Evolutionary conservation across 2,113 vertebrate species (phyloP), one percentile per base, ranked within the genome.

Genomic region (Vidua chalybeata): DNA sequence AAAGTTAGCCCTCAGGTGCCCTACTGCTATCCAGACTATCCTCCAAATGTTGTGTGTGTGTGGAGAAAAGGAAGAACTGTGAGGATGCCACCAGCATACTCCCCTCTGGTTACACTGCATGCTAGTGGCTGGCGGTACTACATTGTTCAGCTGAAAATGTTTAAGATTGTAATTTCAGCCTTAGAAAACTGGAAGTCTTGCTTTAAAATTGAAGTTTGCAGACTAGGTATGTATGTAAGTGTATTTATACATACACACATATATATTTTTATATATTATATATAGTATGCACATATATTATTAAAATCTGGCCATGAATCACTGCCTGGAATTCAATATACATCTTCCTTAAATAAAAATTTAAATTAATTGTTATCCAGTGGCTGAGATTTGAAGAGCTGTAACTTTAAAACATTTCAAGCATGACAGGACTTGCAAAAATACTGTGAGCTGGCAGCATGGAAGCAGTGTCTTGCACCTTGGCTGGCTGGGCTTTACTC

Each of bases 401-500:
- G 83, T 33, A 90, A 69, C 72, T 55, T 89, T 87, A 82, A 81
- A 72, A 69, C 46, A n/a, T 56, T 75, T 92, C 52, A 58, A 55
- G 73, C 61, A 5, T 83, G 39, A 52, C 76, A 61, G 41, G 15
- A 21, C 52, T 90, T 77, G 46, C 64, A 72, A 71, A 80, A 85
- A 64, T 28, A 37, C 33, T 31, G 54, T 15, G 72, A 76, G 84
- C 63, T 93, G 93, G 62, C 62, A 91, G 46, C 15, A 7, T 4
- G 37, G 76, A 64, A 76, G 64, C 39, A 2, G 20, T 4, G 2
- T 75, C 54, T 56, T 87, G 66, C 84, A 79, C 63, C 45, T 80
- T 71, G 92, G 68, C 63, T 91, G 86, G 73, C 76, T 87, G 89
- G 7, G 74, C 87, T 91, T 64, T 51, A 23, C 66, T 89, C 49